Conservation (phyloP, 2,113 vertebrate species). For the Platycercus adscitus region DNA sequence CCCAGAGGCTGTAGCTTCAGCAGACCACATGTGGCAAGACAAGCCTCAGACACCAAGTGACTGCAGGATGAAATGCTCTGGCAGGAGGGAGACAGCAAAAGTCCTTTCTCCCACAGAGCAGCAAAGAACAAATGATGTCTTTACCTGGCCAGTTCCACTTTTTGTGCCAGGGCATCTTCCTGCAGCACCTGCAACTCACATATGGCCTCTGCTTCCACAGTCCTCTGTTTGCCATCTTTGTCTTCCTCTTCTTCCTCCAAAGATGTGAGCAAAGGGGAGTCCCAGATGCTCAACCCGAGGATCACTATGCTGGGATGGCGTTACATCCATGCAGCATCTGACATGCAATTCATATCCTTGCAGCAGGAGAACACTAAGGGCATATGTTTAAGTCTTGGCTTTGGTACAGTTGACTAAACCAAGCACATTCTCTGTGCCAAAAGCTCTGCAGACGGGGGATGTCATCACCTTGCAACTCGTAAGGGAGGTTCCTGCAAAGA, state of each 20-base stretch:
- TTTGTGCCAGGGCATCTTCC: not conserved
- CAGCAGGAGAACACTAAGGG: not conserved
- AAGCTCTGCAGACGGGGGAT: not conserved
- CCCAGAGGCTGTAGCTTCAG: not conserved
- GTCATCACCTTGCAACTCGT: not conserved
- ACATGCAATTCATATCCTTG: not conserved
- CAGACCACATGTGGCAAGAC: accelerated
- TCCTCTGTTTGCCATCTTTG: not conserved
- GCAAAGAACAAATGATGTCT: not conserved
- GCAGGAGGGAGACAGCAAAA: not conserved
- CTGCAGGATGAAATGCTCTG: accelerated
- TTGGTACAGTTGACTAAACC: not conserved
- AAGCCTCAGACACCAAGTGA: accelerated
- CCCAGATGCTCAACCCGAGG: not conserved
- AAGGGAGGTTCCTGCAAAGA: not conserved
- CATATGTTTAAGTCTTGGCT: not conserved
- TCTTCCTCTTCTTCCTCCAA: not conserved
- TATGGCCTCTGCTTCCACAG: not conserved
- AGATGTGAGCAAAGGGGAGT: not conserved
- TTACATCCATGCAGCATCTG: accelerated
- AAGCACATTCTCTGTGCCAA: not conserved
- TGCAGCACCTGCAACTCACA: not conserved
- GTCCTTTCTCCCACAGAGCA: not conserved
- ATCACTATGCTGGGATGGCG: not conserved
- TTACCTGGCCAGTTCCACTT: not conserved